Conservation (phyloP, 1,140 invertebrate species). For the Dufourea novaeangliae region DNA sequence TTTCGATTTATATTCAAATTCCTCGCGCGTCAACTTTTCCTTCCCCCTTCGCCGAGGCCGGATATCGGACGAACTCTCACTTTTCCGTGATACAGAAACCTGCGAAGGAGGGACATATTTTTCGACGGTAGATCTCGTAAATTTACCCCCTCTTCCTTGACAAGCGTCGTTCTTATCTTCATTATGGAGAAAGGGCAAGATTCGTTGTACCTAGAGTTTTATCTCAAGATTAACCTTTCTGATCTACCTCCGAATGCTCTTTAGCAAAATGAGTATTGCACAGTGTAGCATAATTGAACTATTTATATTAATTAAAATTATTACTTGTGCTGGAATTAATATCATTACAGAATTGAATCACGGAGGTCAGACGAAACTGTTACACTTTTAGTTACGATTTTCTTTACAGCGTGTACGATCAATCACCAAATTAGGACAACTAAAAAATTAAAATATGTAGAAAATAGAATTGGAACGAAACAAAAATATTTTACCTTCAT, state of each 20-base stretch:
- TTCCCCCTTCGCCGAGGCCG: constrained; percentile 2
- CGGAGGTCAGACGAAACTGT: too few relatives aligned
- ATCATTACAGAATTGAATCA: too few relatives aligned
- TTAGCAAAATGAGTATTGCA: neutral
- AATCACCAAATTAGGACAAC: too few relatives aligned
- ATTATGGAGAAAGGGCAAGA: neutral
- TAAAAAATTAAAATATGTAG: too few relatives aligned
- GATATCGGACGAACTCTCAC: constrained; percentile 41
- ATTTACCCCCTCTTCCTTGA: constrained; percentile 26
- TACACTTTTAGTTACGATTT: too few relatives aligned
- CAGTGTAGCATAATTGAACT: too few relatives aligned
- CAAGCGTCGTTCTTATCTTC: constrained; percentile 40
- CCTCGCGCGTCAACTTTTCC: constrained; percentile 29
- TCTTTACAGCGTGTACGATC: too few relatives aligned
- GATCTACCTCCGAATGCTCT: too few relatives aligned
- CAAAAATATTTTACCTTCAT: too few relatives aligned
- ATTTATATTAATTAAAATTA: too few relatives aligned
- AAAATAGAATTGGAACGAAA: too few relatives aligned
- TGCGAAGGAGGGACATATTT: constrained; percentile 28
- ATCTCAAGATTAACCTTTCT: neutral
- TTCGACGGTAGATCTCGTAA: constrained; percentile 21
- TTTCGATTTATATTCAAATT: constrained; percentile 55
- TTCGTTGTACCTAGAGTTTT: neutral
- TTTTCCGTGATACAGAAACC: constrained; percentile 28
- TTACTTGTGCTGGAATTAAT: too few relatives aligned